A percentile compares a stretch with the other conserved stretches of the same genome.
phyloP scores from a whole-genome alignment of 2,888 invertebrate genomes.

The Vesta saturnalis region DNA sequence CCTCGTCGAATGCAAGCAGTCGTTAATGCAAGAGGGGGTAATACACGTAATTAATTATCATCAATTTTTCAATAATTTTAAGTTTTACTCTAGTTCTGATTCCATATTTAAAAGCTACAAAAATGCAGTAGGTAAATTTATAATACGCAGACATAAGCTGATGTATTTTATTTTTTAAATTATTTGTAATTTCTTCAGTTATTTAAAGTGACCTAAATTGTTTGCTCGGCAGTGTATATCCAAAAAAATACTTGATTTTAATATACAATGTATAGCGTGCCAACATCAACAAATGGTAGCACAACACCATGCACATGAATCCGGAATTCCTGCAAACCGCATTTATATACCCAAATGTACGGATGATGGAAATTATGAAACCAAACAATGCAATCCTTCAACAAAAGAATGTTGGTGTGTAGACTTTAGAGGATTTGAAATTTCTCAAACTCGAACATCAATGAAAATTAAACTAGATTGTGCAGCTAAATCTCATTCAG shows the following conservation, averaged over 20 bases:
- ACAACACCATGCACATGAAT: constrained; percentile 74
- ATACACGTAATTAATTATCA: too few relatives aligned
- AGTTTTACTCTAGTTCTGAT: too few relatives aligned
- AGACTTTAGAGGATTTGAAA: constrained; percentile 76
- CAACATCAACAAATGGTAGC: constrained; percentile 69
- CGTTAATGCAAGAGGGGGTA: too few relatives aligned
- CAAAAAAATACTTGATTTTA: neutral
- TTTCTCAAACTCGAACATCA: constrained; percentile 72
- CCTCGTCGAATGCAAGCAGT: too few relatives aligned
- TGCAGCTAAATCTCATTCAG: constrained; percentile 55
- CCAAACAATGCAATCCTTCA: constrained; percentile 77
- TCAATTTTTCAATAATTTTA: too few relatives aligned
- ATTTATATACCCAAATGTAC: constrained; percentile 80
- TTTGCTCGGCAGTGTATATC: neutral
- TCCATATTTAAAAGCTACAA: too few relatives aligned
- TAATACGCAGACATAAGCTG: too few relatives aligned
- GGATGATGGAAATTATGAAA: constrained; percentile 73
- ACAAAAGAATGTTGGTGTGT: constrained; percentile 85
- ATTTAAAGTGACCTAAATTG: neutral
- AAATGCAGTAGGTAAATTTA: too few relatives aligned
- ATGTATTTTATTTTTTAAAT: too few relatives aligned
- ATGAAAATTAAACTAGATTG: constrained; percentile 61
- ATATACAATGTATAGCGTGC: constrained; percentile 64
- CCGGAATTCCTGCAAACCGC: constrained; percentile 79
- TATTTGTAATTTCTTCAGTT: too few relatives aligned